Evolutionary conservation across 2,888 invertebrate species (phyloP).

Genomic region (Platycheirus rosarum): DNA sequence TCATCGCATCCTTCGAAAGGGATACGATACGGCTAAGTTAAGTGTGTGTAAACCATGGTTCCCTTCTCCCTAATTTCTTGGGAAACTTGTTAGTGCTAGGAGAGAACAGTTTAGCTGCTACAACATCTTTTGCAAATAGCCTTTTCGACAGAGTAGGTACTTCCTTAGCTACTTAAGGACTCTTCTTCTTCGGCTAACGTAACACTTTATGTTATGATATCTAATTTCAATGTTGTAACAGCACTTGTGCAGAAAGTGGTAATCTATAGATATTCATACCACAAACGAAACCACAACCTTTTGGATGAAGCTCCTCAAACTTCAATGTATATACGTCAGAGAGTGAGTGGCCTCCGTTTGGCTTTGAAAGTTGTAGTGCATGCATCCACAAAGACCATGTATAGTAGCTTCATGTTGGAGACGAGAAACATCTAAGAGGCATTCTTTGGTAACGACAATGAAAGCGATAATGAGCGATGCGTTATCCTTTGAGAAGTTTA

Average conservation of each 20-base stretch:
- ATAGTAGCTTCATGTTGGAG: neutral
- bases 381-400: slow-evolving; percentile 25
- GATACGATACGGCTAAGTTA: slow-evolving; percentile 55
- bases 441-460: slow-evolving; percentile 62
- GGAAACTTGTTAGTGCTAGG: slow-evolving; percentile 8
- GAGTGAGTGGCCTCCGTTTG: neutral
- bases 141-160: slow-evolving; percentile 55
- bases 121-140: slow-evolving; percentile 71
- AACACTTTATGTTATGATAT: slow-evolving; percentile 73
- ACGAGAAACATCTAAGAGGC: slow-evolving; percentile 36
- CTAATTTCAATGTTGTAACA: slow-evolving; percentile 74
- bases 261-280: slow-evolving; percentile 50
- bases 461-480: slow-evolving; percentile 67
- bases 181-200: slow-evolving; percentile 57
- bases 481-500: slow-evolving; percentile 63
- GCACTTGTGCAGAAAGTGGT: slow-evolving; percentile 70
- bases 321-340: no score
- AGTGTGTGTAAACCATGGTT: slow-evolving; percentile 55
- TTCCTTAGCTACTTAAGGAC: slow-evolving; percentile 63
- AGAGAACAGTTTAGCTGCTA: slow-evolving; percentile 53
- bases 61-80: slow-evolving; percentile 25
- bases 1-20: slow-evolving; percentile 39
- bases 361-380: slow-evolving; percentile 5
- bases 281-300: slow-evolving; percentile 22
- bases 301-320: slow-evolving; percentile 41